phyloP scores from a whole-genome alignment of 2,888 invertebrate genomes.

The Ferrisia virgata region DNA sequence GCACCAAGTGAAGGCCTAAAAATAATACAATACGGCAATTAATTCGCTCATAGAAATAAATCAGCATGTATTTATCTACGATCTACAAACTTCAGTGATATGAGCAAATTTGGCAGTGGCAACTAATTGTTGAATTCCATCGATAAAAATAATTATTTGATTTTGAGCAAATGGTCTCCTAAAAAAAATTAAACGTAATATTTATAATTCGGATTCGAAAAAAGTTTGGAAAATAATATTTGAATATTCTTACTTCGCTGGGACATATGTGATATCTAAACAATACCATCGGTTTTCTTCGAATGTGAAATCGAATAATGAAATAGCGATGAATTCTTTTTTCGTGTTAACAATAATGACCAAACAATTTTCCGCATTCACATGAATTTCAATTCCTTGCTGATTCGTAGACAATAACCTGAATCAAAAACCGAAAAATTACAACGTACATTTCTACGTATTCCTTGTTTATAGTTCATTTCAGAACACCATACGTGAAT shows the following conservation, averaged over 20 bases:
- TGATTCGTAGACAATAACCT: slow-evolving; percentile 58
- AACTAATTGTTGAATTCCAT: slow-evolving; percentile 58
- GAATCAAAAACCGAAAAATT: neutral
- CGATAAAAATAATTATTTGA: slow-evolving; percentile 60
- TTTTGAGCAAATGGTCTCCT: slow-evolving; percentile 62
- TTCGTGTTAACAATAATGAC: slow-evolving; percentile 60
- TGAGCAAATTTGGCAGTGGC: slow-evolving; percentile 60
- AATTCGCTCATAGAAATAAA: neutral
- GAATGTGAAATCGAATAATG: slow-evolving; percentile 55
- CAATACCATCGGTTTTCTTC: slow-evolving; percentile 60
- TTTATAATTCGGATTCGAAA: neutral
- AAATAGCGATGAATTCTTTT: slow-evolving; percentile 60
- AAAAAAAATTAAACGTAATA: slow-evolving; percentile 48
- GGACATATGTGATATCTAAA: slow-evolving; percentile 56
- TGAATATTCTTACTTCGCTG: slow-evolving; percentile 51
- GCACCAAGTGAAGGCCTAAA: slow-evolving; percentile 41
- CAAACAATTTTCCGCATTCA: slow-evolving; percentile 58
- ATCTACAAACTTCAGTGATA: slow-evolving; percentile 57
- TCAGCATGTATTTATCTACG: neutral
- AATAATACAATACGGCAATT: neutral
- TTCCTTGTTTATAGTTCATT: neutral
- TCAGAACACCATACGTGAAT: slow-evolving; percentile 53
- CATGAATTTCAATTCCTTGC: slow-evolving; percentile 61
- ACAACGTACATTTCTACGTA: neutral
- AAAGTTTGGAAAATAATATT: neutral